Percentiles rank a stretch among this genome's conserved stretches.
These are phyloP conservation scores for Acanthis flammea DNA, from an alignment of 2,797 vertebrate species.

Conservation along the genomic window DNA sequence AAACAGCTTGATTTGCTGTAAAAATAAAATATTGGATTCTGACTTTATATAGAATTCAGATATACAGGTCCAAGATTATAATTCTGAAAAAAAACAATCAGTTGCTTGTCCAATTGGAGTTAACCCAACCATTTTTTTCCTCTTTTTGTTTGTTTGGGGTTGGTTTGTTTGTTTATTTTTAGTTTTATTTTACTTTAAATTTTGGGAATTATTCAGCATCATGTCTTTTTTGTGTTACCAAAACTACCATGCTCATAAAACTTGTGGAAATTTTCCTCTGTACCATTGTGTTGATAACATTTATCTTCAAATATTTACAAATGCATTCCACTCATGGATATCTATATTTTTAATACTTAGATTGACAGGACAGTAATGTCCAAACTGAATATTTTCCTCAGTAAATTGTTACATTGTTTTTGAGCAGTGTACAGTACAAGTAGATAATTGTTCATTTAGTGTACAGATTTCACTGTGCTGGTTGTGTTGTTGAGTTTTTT, in stretches of 20 bases:
- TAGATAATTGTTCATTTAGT: not conserved
- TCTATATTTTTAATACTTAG: not conserved
- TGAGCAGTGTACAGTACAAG: not conserved
- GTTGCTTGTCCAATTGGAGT: not conserved
- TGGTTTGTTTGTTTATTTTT: not conserved
- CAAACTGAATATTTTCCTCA: not conserved
- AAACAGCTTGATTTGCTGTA: not conserved
- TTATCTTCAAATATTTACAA: not conserved
- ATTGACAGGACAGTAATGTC: not conserved
- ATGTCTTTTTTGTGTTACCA: not conserved
- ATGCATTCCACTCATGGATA: not conserved
- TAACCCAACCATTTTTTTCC: not conserved
- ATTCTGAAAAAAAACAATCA: not conserved
- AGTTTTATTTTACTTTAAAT: not conserved
- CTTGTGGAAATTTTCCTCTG: not conserved
- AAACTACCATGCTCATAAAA: not conserved
- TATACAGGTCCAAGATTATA: not conserved
- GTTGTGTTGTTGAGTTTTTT: not conserved
- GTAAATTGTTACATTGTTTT: not conserved
- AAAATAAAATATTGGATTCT: not conserved
- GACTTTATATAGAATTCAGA: not conserved
- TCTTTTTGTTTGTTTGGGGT: not conserved
- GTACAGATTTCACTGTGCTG: not conserved
- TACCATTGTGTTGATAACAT: not conserved
- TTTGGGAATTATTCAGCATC: not conserved